Conservation (phyloP, 2,113 vertebrate species). For the Callionymus lyra region DNA sequence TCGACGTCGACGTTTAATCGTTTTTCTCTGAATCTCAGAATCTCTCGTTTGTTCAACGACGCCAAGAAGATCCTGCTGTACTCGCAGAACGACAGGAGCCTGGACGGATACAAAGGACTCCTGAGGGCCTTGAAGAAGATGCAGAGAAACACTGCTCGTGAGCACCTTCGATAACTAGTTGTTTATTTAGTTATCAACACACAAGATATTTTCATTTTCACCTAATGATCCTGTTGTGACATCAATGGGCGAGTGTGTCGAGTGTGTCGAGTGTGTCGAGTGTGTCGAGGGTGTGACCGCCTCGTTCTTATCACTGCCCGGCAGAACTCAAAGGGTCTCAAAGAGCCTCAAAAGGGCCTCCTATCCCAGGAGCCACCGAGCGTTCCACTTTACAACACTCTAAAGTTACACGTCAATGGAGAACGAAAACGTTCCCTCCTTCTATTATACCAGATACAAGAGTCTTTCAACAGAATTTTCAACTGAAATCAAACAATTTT, state of each 20-base stretch:
- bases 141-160: conserved; percentile 74
- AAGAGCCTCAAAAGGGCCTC: not conserved
- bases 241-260: no score
- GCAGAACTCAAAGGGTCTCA: no score
- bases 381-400: conserved; percentile 2
- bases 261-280: not conserved
- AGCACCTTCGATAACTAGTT: no score
- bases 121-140: conserved; percentile 70
- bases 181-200: no score
- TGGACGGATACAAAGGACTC: conserved; percentile 64
- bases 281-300: not conserved
- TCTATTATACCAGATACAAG: no score
- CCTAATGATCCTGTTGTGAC: no score
- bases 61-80: conserved; percentile 87
- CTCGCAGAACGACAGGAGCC: conserved; percentile 81
- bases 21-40: conserved; percentile 30
- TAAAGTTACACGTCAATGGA: not conserved
- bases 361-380: conserved; percentile 6
- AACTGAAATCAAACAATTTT: no score
- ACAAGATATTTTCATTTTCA: no score
- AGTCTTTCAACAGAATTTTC: no score
- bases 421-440: conserved; percentile 2
- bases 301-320: conserved; percentile 18
- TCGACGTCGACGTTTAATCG: not conserved
- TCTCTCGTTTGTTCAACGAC: conserved; percentile 72